Evolutionary conservation across 2,888 invertebrate species (phyloP).

Genomic region (Geophilus truncorum): DNA sequence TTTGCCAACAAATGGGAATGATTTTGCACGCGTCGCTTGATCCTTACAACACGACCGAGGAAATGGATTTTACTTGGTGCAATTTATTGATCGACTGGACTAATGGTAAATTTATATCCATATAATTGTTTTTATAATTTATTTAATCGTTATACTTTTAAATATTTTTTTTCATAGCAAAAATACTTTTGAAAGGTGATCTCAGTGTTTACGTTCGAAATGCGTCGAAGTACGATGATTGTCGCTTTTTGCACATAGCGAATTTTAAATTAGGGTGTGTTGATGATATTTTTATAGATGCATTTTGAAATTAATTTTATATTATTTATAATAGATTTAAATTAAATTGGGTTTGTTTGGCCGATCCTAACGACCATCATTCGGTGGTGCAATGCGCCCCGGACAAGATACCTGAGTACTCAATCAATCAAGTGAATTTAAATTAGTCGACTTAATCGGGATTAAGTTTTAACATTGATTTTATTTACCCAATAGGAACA

Average conservation of each 20-base stretch:
- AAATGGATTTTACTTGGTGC: conserved; percentile 96
- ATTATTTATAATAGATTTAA: conserved; percentile 55
- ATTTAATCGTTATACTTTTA: background rate
- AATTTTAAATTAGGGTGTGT: conserved; percentile 67
- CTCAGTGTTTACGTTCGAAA: conserved; percentile 92
- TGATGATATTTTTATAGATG: background rate
- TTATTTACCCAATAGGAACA: conserved; percentile 59
- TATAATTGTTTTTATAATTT: conserved; percentile 35
- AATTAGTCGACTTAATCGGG: background rate
- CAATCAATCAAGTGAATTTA: conserved; percentile 72
- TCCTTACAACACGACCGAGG: conserved; percentile 97
- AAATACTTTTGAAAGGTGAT: conserved; percentile 86
- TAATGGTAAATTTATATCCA: conserved; percentile 64
- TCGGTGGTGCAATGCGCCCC: conserved; percentile 93
- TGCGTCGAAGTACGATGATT: conserved; percentile 98
- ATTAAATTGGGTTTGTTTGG: conserved; percentile 84
- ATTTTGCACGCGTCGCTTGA: conserved; percentile 91
- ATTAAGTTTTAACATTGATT: background rate
- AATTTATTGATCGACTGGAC: conserved; percentile 94
- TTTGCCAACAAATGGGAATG: conserved; percentile 80
- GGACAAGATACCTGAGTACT: conserved; percentile 91
- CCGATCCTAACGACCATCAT: conserved; percentile 94
- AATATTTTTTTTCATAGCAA: conserved; percentile 49
- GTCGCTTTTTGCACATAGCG: conserved; percentile 84
- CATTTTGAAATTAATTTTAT: background rate